A percentile compares a stretch with the other conserved stretches of the same genome.
Evolutionary conservation across 2,797 vertebrate genomes (phyloP).

Genomic region (Micrastur ruficollis): DNA sequence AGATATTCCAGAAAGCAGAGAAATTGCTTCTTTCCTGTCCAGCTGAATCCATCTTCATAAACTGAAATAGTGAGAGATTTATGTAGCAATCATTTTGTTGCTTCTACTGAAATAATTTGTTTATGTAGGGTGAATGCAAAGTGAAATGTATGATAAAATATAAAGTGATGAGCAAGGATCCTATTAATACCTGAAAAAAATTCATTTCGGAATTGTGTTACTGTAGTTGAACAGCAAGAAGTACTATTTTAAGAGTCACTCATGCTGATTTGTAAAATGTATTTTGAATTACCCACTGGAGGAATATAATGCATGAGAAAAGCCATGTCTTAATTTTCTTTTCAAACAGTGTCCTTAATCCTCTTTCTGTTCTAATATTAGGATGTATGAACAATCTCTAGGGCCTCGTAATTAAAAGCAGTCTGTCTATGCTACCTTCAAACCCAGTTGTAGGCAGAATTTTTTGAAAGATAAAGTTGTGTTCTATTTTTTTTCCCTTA

Average conservation of each 20-base stretch:
- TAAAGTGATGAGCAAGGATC: background rate
- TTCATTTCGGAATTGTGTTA: background rate
- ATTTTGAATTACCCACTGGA: background rate
- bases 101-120: background rate
- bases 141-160: background rate
- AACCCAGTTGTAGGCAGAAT: background rate
- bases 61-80: background rate
- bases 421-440: background rate
- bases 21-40: background rate
- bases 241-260: background rate
- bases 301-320: background rate
- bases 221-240: background rate
- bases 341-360: background rate
- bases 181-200: background rate
- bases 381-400: background rate
- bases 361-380: slow-evolving; percentile 37
- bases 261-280: background rate
- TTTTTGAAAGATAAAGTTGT: background rate
- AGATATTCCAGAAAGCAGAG: background rate
- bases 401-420: background rate
- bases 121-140: background rate
- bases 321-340: background rate
- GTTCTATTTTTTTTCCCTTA: background rate
- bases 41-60: background rate
- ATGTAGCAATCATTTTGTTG: background rate